Evolutionary conservation across 2,888 invertebrate genomes (phyloP).

Genomic region (Eupithecia dodoneata): DNA sequence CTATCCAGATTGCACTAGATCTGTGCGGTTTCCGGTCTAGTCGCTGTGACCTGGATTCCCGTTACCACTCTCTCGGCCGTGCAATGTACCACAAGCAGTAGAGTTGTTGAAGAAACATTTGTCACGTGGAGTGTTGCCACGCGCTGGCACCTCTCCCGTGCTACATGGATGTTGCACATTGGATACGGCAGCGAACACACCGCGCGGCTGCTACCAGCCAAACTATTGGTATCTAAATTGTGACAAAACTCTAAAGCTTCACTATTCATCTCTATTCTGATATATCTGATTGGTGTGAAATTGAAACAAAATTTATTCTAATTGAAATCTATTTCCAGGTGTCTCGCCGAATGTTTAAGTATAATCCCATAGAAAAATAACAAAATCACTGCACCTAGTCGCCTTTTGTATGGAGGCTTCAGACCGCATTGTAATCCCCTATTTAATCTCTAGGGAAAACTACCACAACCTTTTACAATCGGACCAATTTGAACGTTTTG

Average conservation of each 20-base stretch:
- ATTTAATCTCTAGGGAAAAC: conserved; percentile 51
- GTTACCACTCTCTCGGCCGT: conserved; percentile 57
- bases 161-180: conserved; percentile 67
- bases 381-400: conserved; percentile 77
- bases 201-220: conserved; percentile 52
- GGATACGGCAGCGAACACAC: conserved; percentile 51
- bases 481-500: neutral
- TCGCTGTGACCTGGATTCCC: conserved; percentile 27
- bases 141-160: conserved; percentile 46
- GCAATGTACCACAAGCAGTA: conserved; percentile 56
- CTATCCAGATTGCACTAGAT: conserved; percentile 38
- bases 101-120: conserved; percentile 58
- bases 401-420: conserved; percentile 70
- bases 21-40: conserved; percentile 28
- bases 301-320: conserved; percentile 82
- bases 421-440: conserved; percentile 52
- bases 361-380: conserved; percentile 75
- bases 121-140: conserved; percentile 56
- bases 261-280: conserved; percentile 53
- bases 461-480: conserved; percentile 34
- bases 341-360: conserved; percentile 82
- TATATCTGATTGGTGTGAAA: conserved; percentile 73
- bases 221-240: conserved; percentile 78
- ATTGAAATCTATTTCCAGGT: conserved; percentile 84
- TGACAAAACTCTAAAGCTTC: conserved; percentile 65